Percentiles rank a stretch among this genome's conserved stretches.
Conservation (phyloP, 2,797 vertebrate genomes). For the Catamblyrhynchus diadema region DNA sequence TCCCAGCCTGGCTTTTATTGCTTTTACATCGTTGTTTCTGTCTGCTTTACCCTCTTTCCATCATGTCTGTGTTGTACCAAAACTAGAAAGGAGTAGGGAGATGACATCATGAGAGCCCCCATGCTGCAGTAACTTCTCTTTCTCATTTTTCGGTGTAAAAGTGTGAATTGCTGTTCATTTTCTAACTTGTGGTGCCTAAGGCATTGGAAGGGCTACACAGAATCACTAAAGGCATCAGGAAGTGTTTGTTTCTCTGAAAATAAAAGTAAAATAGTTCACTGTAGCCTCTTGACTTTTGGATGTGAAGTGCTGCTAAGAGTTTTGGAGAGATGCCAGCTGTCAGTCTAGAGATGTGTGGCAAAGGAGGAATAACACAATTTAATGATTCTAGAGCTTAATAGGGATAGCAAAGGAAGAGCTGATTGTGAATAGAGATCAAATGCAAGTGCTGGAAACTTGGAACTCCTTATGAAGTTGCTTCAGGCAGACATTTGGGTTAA, state of each 20-base stretch:
- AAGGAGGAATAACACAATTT: neutral
- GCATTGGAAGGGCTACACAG: neutral
- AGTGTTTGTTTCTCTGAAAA: neutral
- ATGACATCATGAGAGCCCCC: neutral
- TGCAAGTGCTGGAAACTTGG: neutral
- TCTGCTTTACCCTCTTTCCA: neutral
- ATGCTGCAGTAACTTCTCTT: neutral
- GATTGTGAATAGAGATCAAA: neutral
- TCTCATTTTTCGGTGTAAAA: neutral
- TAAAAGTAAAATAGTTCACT: neutral
- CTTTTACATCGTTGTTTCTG: neutral
- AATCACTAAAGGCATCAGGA: neutral
- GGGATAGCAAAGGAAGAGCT: neutral
- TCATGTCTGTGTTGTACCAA: accelerated
- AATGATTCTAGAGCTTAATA: neutral
- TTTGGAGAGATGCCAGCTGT: neutral
- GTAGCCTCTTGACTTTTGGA: neutral
- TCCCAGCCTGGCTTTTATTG: accelerated
- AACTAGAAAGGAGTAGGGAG: neutral
- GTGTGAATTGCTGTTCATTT: neutral
- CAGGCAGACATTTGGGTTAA: neutral
- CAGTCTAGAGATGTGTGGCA: neutral
- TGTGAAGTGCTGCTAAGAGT: neutral
- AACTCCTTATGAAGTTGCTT: neutral
- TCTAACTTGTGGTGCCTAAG: neutral